Evolutionary conservation across 2,797 vertebrate species (phyloP), one percentile per base, ranked within the genome.

Genomic region (Danio albolineatus): DNA sequence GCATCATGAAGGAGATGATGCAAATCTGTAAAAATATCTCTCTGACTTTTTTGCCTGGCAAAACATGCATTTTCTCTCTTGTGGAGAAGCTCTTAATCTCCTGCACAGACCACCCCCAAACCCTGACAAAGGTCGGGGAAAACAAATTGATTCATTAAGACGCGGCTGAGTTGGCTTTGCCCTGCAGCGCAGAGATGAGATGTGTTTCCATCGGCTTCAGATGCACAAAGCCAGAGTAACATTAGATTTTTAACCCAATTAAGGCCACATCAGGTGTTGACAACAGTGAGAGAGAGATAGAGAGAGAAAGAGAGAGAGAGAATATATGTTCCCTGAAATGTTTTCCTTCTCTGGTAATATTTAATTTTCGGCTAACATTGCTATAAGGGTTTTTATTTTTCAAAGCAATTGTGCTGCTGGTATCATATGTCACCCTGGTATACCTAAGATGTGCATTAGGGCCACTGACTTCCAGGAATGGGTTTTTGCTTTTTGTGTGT

Each of bases 381-480:
- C 92, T 89, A 87, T 89, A 87, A 91, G 90, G 82, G 53, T 82
- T 89, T 92, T 90, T 86, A 86, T 59, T 49, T 67, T 14, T 1
- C 7, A 36, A 87, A 85, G 87, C 90, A 92, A 92, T 92, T 93
- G 90, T 91, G 88, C 88, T 89, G 84, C 86, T 83, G 87, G 91
- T 93, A 93, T 94, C 93, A 90, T 92, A 92, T 94, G 94, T 93
- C 92, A 92, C 89, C 92, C 89, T 92, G 90, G 89, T 93, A 90
- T 91, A 94, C 92, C 92, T 94, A 93, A 93, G 93, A 92, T 90
- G 92, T 90, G 88, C 93, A 94, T 94, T 94, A 94, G 90, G 89
- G 91, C 82, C 89, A 91, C 86, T 71, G 56, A 88, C 91, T 94
- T 94, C 92, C 93, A 94, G 93, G 93, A 94, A 94, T 90, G 90